Conservation (phyloP, 2,113 vertebrate species). For the Rhipidura dahli region DNA sequence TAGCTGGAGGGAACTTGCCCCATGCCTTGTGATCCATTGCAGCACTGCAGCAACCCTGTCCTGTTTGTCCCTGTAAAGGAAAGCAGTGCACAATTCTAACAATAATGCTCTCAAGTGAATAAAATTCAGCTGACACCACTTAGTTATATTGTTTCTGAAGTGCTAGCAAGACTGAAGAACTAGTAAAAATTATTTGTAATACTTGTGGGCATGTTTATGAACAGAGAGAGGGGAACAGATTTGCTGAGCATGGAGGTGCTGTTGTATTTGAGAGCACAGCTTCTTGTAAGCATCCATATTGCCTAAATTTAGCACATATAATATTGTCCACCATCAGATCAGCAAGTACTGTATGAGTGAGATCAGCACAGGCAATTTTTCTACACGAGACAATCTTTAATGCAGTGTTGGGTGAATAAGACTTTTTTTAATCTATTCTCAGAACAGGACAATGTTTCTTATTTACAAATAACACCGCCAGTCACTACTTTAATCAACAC, state of each 20-base stretch:
- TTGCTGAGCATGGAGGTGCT: not conserved
- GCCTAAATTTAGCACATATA: not conserved
- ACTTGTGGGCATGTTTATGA: not conserved
- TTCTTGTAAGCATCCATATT: not conserved
- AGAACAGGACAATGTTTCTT: constrained; percentile 3
- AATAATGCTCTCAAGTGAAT: not conserved
- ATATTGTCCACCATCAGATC: not conserved
- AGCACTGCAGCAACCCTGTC: not conserved
- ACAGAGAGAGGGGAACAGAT: not conserved
- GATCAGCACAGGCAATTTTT: not conserved
- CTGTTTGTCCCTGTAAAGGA: not conserved
- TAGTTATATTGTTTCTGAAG: not conserved
- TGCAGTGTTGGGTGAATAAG: not conserved
- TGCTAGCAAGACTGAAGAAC: not conserved
- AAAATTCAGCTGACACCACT: constrained; percentile 26
- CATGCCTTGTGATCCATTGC: not conserved
- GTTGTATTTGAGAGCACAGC: not conserved
- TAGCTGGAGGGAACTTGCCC: not conserved
- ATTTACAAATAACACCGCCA: not conserved
- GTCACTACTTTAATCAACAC: constrained; percentile 14
- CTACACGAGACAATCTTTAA: not conserved
- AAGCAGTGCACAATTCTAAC: not conserved
- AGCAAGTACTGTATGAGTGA: not conserved
- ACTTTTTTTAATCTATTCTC: not conserved
- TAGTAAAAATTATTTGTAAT: constrained; percentile 17